phyloP scores from a whole-genome alignment of 2,888 invertebrate genomes.

The Hipparchia sbordonii region DNA sequence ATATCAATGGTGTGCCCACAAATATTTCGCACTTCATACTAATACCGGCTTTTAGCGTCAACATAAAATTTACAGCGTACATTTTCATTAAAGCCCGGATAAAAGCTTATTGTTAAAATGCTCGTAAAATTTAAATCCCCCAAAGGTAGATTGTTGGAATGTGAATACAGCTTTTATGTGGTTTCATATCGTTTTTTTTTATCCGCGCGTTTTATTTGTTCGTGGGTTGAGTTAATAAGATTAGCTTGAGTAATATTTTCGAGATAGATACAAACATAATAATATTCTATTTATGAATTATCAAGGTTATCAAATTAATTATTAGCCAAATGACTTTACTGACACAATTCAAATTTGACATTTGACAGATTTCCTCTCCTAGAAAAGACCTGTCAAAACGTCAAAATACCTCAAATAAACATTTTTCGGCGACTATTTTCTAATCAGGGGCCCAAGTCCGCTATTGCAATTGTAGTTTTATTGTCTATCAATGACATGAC shows the following conservation, averaged over 20 bases:
- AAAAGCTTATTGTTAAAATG: constrained; percentile 42
- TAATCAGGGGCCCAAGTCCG: no score
- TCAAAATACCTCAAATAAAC: no score
- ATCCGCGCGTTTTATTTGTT: not conserved
- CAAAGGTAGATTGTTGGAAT: constrained; percentile 36
- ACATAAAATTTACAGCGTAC: constrained; percentile 55
- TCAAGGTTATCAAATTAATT: no score
- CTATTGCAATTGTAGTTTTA: no score
- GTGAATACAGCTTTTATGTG: constrained; percentile 29
- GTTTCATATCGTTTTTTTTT: not conserved
- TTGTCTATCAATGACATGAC: no score
- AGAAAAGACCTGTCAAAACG: no score
- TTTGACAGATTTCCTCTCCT: no score
- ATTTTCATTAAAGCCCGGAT: constrained; percentile 45
- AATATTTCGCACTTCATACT: constrained; percentile 46
- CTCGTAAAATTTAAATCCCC: constrained; percentile 43
- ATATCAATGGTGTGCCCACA: constrained; percentile 25
- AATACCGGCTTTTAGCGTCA: constrained; percentile 58
- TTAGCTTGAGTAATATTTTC: not conserved
- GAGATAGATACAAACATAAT: no score
- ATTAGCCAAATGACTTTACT: no score
- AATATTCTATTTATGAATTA: no score
- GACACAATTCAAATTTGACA: no score
- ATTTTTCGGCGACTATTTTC: no score
- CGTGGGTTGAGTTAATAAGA: not conserved